A percentile compares a stretch with the other conserved stretches of the same genome.
phyloP scores from a whole-genome alignment of 2,888 invertebrate genomes.

The Deilephila elpenor region DNA sequence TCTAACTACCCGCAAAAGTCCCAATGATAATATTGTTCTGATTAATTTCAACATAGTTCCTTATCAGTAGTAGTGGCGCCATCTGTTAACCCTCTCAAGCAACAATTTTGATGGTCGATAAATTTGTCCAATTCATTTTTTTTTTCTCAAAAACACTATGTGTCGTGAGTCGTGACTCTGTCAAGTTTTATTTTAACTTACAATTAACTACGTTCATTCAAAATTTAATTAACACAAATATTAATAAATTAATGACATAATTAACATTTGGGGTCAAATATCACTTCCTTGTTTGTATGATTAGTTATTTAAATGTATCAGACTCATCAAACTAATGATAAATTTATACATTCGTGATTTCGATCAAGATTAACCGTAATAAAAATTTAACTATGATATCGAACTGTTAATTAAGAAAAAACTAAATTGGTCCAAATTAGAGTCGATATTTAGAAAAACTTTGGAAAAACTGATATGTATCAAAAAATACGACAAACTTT shows the following conservation, averaged over 20 bases:
- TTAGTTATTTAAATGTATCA: conserved; percentile 19
- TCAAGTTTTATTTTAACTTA: not conserved
- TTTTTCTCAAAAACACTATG: too few species aligned
- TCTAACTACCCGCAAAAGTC: too few species aligned
- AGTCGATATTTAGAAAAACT: too few species aligned
- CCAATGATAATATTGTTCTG: too few species aligned
- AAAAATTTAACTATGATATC: not conserved
- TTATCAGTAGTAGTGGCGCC: not conserved
- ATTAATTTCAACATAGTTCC: too few species aligned
- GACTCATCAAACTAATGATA: not conserved
- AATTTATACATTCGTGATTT: not conserved
- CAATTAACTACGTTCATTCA: not conserved
- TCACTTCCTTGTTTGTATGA: conserved; percentile 5
- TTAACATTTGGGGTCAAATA: conserved; percentile 12
- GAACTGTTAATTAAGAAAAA: not conserved
- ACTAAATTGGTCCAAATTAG: too few species aligned
- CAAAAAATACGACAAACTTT: too few species aligned
- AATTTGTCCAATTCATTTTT: too few species aligned
- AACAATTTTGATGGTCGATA: not conserved
- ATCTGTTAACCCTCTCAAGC: not conserved
- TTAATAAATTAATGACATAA: conserved; percentile 4
- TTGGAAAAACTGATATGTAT: too few species aligned
- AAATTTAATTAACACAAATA: conserved; percentile 10
- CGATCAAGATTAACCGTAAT: not conserved
- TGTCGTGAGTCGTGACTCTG: too few species aligned